Base-by-base conservation (phyloP, 2,888 invertebrate species). In the Pyrocoelia pectoralis region DNA sequence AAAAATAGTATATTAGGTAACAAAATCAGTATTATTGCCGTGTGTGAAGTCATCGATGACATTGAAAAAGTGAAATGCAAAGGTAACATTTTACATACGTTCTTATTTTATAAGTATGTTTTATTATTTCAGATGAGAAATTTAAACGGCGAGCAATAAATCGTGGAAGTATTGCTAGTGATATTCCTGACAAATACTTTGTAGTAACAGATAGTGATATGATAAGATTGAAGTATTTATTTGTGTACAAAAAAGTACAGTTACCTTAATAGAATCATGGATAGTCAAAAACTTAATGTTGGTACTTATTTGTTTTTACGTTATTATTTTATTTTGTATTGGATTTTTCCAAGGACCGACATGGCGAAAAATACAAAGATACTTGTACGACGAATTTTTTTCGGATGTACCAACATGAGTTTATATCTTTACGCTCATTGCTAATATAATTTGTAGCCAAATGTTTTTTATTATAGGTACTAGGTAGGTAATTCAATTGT, bases 21-120 rank as follows among this genome's bases (percentile, higher is more conserved):
- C n/a, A 86, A 89, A 68, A 82, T 93, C 53, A 89, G 92, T 40
- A 90, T 92, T 76, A 84, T 94, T 49, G 93, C 93, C 1, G 81
- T 94, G 65, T 92, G 94, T 81, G 92, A 95, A 83, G 86, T 93
- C 55, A 86, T 94, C 49, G 86, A 92, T 79, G 88, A 92, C 74
- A 86, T 88, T 1, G 85, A 87, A 56, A 85, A 85, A 67, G 85
- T 87, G 4, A 84, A 84, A 73, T 84, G 84, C 69, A 85, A 85
- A 68, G 84, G 83, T 73, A 70, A 46, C 2, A 8, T 17, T 17
- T 8, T 12, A 13, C 2, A n/a, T 13, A 14, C 2, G 15, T 15
- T 3, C 2, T 15, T 43, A 15, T 9, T 9, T 46, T 46, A 4
- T 46, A 4, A 15, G 12, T 70, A 40, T 72, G 68, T 56, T 43